Conservation (phyloP, 2,888 invertebrate species). For the Caenorhabditis plicata region DNA sequence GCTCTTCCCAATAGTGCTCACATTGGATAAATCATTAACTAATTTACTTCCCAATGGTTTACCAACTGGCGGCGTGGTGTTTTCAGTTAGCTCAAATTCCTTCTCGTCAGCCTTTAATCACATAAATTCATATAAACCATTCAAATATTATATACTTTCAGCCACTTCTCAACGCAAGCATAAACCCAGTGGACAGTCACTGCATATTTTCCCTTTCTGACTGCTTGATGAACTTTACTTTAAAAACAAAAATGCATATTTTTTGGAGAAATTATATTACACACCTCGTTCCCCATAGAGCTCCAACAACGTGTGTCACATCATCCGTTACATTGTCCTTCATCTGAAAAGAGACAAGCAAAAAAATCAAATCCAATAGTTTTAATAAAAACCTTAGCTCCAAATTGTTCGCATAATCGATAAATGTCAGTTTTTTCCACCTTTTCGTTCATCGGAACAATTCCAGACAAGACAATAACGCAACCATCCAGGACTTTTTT, state of each 20-base stretch:
- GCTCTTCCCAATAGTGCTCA: conserved; percentile 38
- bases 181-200: conserved; percentile 56
- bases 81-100: conserved; percentile 36
- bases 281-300: conserved; percentile 55
- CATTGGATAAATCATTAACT: conserved; percentile 33
- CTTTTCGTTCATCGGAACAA: conserved; percentile 48
- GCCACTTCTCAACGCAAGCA: conserved; percentile 54
- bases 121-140: too few relatives aligned
- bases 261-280: too few relatives aligned
- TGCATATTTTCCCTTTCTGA: conserved; percentile 41
- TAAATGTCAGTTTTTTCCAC: conserved; percentile 47
- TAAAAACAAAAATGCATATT: conserved; percentile 8
- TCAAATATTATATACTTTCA: too few relatives aligned
- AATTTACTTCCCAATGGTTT: conserved; percentile 24
- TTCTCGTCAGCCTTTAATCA: conserved; percentile 44
- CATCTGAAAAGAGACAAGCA: conserved; percentile 1
- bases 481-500: conserved; percentile 49
- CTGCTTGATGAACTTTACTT: conserved; percentile 57
- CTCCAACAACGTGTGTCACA: conserved; percentile 86
- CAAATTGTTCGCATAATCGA: conserved; percentile 51
- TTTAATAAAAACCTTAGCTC: conserved; percentile 44
- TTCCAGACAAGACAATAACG: conserved; percentile 55
- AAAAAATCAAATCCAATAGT: too few relatives aligned
- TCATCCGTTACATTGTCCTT: conserved; percentile 41
- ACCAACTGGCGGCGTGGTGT: conserved; percentile 23